Evolutionary conservation across 2,888 invertebrate genomes (phyloP), one percentile per base, ranked within the genome.

Genomic region (Taenaris catops): DNA sequence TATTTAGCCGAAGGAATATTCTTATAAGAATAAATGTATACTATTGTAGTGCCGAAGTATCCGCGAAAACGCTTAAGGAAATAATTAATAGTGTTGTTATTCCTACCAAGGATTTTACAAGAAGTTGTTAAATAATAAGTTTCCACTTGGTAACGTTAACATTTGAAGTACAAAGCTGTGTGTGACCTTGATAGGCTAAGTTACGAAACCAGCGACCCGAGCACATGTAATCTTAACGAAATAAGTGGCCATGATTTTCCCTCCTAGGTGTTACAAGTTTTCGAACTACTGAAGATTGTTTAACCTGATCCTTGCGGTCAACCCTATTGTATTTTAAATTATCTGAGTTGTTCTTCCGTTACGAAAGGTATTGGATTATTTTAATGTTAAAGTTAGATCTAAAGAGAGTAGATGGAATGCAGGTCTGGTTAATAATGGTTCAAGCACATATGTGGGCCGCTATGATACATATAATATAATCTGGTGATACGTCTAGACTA

Each of bases 401-500:
- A n/a, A n/a, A 29, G 25, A 16, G 16, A 29, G 31, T 20, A 29
- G 61, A 53, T 61, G 67, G 73, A 73, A 76, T 76, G 75, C 69
- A 71, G 61, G 61, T 62, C 65, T 72, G 62, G 59, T 57, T 64
- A 68, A 71, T 60, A 79, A 67, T 66, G 62, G 63, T 46, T 51
- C 65, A 61, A 63, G 61, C 70, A 68, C 73, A 80, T 73, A 81
- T 80, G 72, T 79, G 72, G 69, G 73, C 74, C 64, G 63, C 73
- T 68, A n/a, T n/a, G n/a, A n/a, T n/a, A n/a, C n/a, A n/a, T n/a
- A n/a, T n/a, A n/a, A n/a, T n/a, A n/a, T n/a, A n/a, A n/a, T n/a
- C n/a, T n/a, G n/a, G n/a, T n/a, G n/a, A n/a, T n/a, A n/a, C n/a
- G n/a, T n/a, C n/a, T n/a, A n/a, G n/a, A n/a, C n/a, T n/a, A n/a